Percentiles rank a stretch among this genome's conserved stretches.
Evolutionary conservation across 2,113 vertebrate genomes (phyloP).

Genomic region (Dunckerocampus dactyliophorus): DNA sequence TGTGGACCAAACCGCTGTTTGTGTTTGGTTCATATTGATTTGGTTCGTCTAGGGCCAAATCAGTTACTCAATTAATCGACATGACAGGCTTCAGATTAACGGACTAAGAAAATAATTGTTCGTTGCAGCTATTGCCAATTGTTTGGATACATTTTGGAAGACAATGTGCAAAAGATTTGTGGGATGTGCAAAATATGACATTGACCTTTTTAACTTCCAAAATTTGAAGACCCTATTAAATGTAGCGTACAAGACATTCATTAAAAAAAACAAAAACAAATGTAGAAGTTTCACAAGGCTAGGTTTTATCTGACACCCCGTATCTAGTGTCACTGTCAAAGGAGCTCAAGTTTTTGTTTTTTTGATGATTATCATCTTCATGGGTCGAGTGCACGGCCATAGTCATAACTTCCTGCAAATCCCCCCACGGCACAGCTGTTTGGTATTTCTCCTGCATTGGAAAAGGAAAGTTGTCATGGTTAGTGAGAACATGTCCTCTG

Average conservation of each 20-base stretch:
- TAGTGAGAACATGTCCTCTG: constrained; percentile 9
- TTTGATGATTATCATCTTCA: constrained; percentile 44
- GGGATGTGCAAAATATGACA: too few relatives aligned
- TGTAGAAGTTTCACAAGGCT: constrained; percentile 27
- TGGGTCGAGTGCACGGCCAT: constrained; percentile 39
- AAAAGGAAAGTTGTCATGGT: constrained; percentile 25
- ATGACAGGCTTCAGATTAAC: too few relatives aligned
- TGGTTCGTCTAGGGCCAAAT: too few relatives aligned
- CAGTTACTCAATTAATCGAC: too few relatives aligned
- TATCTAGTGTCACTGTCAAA: constrained; percentile 23
- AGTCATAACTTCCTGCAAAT: constrained; percentile 55
- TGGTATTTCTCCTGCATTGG: constrained; percentile 3
- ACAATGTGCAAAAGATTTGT: too few relatives aligned
- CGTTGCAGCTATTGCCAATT: too few relatives aligned
- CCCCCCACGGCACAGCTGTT: constrained; percentile 9
- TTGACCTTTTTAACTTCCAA: neutral
- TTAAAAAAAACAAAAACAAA: constrained; percentile 6
- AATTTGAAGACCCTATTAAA: neutral
- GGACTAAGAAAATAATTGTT: too few relatives aligned
- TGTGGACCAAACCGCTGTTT: too few relatives aligned
- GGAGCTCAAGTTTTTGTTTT: constrained; percentile 50
- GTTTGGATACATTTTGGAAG: too few relatives aligned
- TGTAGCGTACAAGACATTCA: constrained; percentile 16
- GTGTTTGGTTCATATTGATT: too few relatives aligned
- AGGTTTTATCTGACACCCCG: constrained; percentile 35